Conservation (phyloP, 2,113 vertebrate genomes). For the Benitochromis conjunctus region DNA sequence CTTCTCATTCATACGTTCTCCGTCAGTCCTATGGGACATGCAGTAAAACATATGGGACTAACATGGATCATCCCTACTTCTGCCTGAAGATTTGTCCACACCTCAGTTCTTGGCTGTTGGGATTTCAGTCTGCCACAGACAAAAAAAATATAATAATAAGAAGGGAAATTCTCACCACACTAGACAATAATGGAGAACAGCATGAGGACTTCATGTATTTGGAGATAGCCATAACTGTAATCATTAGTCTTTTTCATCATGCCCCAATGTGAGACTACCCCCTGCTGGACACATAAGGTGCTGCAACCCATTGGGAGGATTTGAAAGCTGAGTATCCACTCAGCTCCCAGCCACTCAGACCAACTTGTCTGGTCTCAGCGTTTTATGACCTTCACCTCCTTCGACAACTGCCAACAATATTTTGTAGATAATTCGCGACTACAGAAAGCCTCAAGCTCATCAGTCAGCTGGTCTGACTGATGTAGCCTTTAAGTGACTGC, state of each 20-base stretch:
- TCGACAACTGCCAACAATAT: background rate
- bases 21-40: background rate
- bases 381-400: background rate
- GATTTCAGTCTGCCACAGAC: background rate
- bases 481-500: slow-evolving; percentile 2
- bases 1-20: background rate
- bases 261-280: slow-evolving; percentile 5
- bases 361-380: background rate
- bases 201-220: background rate
- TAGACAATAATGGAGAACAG: background rate
- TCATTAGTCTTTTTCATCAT: background rate
- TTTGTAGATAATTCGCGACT: background rate
- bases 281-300: slow-evolving; percentile 41
- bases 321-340: background rate
- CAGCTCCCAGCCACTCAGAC: background rate
- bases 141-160: background rate
- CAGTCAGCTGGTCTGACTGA: slow-evolving; percentile 74
- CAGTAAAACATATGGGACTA: background rate
- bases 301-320: background rate
- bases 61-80: background rate
- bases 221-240: background rate
- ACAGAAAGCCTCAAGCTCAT: slow-evolving; percentile 24
- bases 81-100: background rate
- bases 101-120: background rate
- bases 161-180: background rate